Conservation (phyloP, 2,797 vertebrate genomes). For the Ispidina lecontei region DNA sequence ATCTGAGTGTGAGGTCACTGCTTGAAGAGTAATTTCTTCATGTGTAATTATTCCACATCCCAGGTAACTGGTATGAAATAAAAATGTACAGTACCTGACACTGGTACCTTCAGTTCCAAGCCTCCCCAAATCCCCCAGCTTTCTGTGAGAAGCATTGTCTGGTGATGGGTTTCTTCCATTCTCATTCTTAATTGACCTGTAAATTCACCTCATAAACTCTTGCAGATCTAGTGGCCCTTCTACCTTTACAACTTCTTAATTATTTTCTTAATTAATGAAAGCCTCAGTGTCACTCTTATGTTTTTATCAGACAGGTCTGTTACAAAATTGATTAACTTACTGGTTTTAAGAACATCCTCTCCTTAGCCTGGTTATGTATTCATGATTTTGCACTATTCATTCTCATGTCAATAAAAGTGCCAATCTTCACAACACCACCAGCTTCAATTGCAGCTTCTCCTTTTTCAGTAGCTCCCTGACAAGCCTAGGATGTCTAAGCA, state of each 20-base stretch:
- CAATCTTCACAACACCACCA: background rate
- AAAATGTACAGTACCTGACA: background rate
- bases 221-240: background rate
- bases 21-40: background rate
- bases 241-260: background rate
- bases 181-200: background rate
- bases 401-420: background rate
- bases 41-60: background rate
- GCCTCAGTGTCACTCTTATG: background rate
- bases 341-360: background rate
- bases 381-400: background rate
- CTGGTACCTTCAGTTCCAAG: background rate
- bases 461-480: background rate
- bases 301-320: background rate
- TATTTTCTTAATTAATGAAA: conserved; percentile 28
- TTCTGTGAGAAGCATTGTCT: background rate
- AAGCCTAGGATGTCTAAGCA: background rate
- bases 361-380: background rate
- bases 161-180: background rate
- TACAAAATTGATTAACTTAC: background rate
- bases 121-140: background rate
- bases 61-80: background rate
- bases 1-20: fast-evolving
- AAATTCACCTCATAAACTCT: conserved; percentile 11
- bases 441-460: background rate